These are phyloP conservation scores for Hermaeophaga mercurialis DNA, from an alignment of 2,888 invertebrate genomes.

Conservation along the genomic window DNA sequence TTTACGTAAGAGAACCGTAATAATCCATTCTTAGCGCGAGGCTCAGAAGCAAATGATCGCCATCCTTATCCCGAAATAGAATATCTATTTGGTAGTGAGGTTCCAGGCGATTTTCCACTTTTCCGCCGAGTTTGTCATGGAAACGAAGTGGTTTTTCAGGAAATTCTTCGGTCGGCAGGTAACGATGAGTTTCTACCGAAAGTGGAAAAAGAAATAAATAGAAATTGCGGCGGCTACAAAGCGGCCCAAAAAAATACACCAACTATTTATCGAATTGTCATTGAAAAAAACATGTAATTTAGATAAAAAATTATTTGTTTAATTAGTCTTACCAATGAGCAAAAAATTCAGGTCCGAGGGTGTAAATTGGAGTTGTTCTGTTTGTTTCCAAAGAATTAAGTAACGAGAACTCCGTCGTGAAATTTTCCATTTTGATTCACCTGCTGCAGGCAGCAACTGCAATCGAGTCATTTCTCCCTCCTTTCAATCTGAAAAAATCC, in stretches of 20 bases:
- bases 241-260: neutral
- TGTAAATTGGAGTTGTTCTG: slow-evolving; percentile 70
- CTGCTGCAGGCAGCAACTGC: slow-evolving; percentile 35
- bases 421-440: slow-evolving; percentile 53
- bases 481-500: slow-evolving; percentile 28
- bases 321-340: slow-evolving; percentile 82
- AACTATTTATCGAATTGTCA: neutral
- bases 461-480: slow-evolving; percentile 43
- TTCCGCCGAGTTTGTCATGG: slow-evolving; percentile 5
- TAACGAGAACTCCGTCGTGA: slow-evolving; percentile 41
- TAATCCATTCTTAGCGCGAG: neutral
- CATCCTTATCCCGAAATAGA: slow-evolving; percentile 2
- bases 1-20: too few species aligned
- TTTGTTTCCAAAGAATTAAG: slow-evolving; percentile 38
- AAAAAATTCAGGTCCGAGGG: slow-evolving; percentile 77
- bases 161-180: slow-evolving; percentile 5
- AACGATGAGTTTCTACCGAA: slow-evolving; percentile 2
- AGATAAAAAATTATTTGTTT: too few species aligned
- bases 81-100: slow-evolving; percentile 3
- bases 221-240: too few species aligned
- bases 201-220: slow-evolving; percentile 1
- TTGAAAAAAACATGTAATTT: neutral
- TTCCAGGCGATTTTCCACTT: slow-evolving; percentile 6
- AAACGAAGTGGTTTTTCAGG: slow-evolving; percentile 11
- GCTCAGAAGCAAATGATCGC: neutral